These are phyloP conservation scores for Helostoma temminkii DNA, from an alignment of 2,797 vertebrate species.

Conservation along the genomic window DNA sequence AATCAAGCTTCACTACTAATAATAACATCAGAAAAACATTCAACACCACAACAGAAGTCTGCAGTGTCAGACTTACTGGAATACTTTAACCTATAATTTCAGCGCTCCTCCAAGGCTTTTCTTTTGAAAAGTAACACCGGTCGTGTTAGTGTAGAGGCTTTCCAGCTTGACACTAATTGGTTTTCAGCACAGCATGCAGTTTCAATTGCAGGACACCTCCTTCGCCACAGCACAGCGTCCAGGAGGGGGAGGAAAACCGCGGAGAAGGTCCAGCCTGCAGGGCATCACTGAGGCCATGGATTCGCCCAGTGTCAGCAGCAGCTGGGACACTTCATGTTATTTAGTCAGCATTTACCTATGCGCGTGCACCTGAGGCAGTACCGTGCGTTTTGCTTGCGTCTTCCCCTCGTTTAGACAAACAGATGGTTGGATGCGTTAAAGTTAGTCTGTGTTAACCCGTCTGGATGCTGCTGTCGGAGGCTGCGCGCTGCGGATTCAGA, in stretches of 20 bases:
- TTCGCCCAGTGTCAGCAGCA: background rate
- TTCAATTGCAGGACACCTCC: constrained; percentile 38
- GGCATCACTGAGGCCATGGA: background rate
- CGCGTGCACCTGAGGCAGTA: constrained; percentile 3
- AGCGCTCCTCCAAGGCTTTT: background rate
- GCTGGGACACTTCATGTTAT: background rate
- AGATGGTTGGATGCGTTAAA: constrained; percentile 12
- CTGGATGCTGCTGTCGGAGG: background rate
- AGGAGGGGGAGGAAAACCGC: background rate
- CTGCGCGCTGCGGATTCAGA: constrained; percentile 23
- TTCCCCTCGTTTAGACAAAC: background rate
- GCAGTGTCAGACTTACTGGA: too few relatives aligned
- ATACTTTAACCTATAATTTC: too few relatives aligned
- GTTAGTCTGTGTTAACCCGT: background rate
- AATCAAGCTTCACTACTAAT: too few relatives aligned
- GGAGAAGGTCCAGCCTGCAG: background rate
- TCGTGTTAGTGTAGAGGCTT: background rate
- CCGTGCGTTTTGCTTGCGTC: constrained; percentile 14
- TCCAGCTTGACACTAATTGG: background rate
- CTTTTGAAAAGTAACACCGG: constrained; percentile 40
- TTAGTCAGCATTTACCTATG: constrained; percentile 3
- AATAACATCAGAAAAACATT: too few relatives aligned
- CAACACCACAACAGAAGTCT: too few relatives aligned
- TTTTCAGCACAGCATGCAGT: constrained; percentile 48
- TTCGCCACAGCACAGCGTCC: constrained; percentile 11